Evolutionary conservation across 2,113 vertebrate genomes (phyloP), one percentile per base, ranked within the genome.

Genomic region (Fulmarus glacialis): DNA sequence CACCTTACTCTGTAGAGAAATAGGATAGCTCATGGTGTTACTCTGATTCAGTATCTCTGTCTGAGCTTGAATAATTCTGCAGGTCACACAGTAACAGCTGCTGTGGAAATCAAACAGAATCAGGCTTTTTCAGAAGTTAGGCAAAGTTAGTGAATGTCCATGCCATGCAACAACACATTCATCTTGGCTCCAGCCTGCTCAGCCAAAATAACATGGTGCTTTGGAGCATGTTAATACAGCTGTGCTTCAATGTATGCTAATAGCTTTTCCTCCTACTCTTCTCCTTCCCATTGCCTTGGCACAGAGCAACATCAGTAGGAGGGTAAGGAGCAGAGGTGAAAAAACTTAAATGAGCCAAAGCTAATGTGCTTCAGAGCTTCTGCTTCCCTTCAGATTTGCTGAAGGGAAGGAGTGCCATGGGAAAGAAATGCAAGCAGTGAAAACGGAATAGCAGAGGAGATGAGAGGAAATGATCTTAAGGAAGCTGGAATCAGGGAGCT

Each of bases 251-350:
- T 40, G 56, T 89, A 55, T 73, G 72, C 79, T 93, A 92, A 90
- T 42, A 38, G 83, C n/a, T 87, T 53, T 77, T 63, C 96, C 63
- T 96, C 88, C 95, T 82, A 91, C 94, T 71, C 88, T 48, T 75
- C 91, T 96, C 73, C 45, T 82, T 85, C 74, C 30, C 26, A 7
- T 77, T 78, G 66, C 63, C 62, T 73, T 82, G 88, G 58, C 62
- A 73, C 62, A 73, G 74, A 94, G 62, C 48, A 84, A n/a, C 60
- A 91, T 72, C 70, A 0, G 64, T 79, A 94, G 92, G 84, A 93
- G 56, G 60, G 38, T 30, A 77, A 92, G 67, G 93, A 86, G 80
- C 92, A 96, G 56, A 87, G 93, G 95, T 95, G 66, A 96, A 85
- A 89, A 92, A 79, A 38, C 48, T 48, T 91, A 84, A 97, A 96